Conservation (phyloP, 2,113 vertebrate genomes). For the Jacana jacana region DNA sequence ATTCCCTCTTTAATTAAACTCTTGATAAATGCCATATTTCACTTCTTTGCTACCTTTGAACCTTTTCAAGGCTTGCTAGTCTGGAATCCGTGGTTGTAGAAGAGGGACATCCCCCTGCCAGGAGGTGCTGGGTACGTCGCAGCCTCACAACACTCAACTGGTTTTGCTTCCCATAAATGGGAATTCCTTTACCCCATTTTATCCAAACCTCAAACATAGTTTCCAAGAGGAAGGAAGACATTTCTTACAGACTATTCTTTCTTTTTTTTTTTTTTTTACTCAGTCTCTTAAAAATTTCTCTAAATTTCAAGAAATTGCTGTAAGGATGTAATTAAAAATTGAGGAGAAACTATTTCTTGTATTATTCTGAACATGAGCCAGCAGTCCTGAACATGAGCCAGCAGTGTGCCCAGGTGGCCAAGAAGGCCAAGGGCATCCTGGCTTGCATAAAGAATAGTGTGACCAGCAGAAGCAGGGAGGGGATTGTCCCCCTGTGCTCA, state of each 20-base stretch:
- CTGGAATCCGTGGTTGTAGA: accelerated
- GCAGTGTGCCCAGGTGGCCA: too few relatives aligned
- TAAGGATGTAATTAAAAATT: accelerated
- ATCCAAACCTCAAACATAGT: not conserved
- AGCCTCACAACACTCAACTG: accelerated
- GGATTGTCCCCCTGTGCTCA: too few relatives aligned
- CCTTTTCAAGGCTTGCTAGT: not conserved
- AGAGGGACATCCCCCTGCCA: not conserved
- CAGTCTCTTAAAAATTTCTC: not conserved
- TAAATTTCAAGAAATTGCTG: not conserved
- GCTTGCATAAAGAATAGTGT: too few relatives aligned
- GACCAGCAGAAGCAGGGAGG: too few relatives aligned
- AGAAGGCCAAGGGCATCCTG: too few relatives aligned
- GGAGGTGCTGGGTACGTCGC: accelerated
- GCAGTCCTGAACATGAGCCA: too few relatives aligned
- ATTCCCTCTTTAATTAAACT: not conserved
- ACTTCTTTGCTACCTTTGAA: not conserved
- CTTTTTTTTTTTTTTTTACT: not conserved
- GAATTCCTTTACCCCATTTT: not conserved
- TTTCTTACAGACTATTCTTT: not conserved
- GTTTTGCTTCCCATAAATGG: not conserved
- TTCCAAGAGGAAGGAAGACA: not conserved
- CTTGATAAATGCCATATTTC: not conserved
- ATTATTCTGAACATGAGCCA: too few relatives aligned
- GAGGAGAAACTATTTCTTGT: not conserved